Percentiles rank a stretch among this genome's conserved stretches.
Evolutionary conservation across 2,888 invertebrate genomes (phyloP).

Genomic region (Listrodromus nycthemerus): DNA sequence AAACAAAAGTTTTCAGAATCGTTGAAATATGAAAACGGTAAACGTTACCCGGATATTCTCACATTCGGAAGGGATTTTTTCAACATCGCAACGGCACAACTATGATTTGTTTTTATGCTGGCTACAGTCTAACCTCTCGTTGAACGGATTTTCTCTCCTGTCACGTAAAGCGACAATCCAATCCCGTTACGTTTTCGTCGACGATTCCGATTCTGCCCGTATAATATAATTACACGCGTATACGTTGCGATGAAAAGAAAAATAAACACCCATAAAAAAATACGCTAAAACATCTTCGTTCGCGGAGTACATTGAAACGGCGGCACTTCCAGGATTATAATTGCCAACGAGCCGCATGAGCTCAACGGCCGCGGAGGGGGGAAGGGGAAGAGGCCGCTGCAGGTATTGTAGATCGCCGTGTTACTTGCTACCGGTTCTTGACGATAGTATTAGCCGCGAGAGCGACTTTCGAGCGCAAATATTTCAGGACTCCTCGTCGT

Average conservation of each 20-base stretch:
- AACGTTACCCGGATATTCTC: not conserved
- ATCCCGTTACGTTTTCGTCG: not conserved
- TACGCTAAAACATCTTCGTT: constrained; percentile 23
- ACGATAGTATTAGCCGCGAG: constrained; percentile 63
- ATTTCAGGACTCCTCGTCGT: constrained; percentile 69
- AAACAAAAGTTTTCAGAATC: not conserved
- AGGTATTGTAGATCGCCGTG: constrained; percentile 51
- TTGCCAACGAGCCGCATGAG: constrained; percentile 69
- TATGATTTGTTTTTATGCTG: not conserved
- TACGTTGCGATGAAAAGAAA: not conserved
- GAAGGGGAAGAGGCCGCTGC: not conserved
- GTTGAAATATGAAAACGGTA: not conserved
- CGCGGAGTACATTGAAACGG: constrained; percentile 48
- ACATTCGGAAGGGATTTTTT: not conserved
- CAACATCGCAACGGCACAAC: too few species aligned
- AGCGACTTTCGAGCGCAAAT: constrained; percentile 54
- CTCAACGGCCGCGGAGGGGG: constrained; percentile 59
- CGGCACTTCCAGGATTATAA: constrained; percentile 77
- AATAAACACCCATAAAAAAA: not conserved
- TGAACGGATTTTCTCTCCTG: not conserved
- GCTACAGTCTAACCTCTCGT: not conserved
- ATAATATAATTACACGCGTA: not conserved
- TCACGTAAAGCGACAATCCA: not conserved
- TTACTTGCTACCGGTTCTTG: constrained; percentile 50
- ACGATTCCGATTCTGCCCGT: not conserved